Base-by-base conservation (phyloP, 2,113 vertebrate species). In the Phalacrocorax pelagicus region DNA sequence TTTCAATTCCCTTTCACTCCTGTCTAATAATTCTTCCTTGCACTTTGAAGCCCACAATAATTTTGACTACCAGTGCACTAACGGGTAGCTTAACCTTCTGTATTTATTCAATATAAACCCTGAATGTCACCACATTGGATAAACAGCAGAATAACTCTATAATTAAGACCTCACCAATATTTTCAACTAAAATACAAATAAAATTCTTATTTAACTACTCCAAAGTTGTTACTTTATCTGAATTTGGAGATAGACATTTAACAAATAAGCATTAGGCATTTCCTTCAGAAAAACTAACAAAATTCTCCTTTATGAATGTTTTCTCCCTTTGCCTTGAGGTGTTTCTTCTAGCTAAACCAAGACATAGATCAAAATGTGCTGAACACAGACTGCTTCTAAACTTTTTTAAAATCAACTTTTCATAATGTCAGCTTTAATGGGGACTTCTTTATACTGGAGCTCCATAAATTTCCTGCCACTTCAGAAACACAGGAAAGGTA, bases 401-500 rank as follows among this genome's bases (percentile, higher is more conserved):
- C 51, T 74, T 73, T 15, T 46, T 63, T 72, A 55, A 67, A 61
- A 59, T 32, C 34, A 40, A 36, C 26, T 78, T 70, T 59, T 69
- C 58, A 36, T 15, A 86, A 80, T 20, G 24, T 21, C 24, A 70
- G 10, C 7, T 94, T 83, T 81, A 67, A 84, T 17, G 17, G 12
- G 19, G 15, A 55, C 19, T 81, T 87, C 79, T 67, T 44, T 65
- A 27, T 38, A 59, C 20, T 9, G 11, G 10, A 92, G 30, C 32
- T 87, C 54, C 46, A 46, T 42, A 95, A 57, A 74, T 91, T 86
- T 94, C 73, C 78, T 92, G 73, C 27, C 21, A n/a, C 15, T 81
- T 71, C 5, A 89, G 63, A 83, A 96, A 65, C 27, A 74, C 89
- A 85, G 91, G 88, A 97, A 94, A 32, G 22, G 29, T n/a, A 92